A percentile compares a stretch with the other conserved stretches of the same genome.
phyloP scores from a whole-genome alignment of 2,888 invertebrate species.

The Pollenia labialis region DNA sequence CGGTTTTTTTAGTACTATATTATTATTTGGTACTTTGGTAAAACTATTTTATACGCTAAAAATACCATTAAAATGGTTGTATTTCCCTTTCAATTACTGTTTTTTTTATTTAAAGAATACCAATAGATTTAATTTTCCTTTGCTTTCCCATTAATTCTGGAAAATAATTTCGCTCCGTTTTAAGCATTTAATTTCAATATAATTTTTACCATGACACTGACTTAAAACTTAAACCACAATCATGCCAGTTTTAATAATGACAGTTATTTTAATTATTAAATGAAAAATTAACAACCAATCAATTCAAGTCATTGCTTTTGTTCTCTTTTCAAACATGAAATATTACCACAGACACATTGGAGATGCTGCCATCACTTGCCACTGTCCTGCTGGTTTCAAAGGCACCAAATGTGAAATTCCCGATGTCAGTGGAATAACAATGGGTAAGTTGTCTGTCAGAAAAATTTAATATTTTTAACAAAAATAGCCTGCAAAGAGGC shows the following conservation, averaged over 20 bases:
- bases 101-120: no score
- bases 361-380: constrained; percentile 90
- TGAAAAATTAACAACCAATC: constrained; percentile 6
- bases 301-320: constrained; percentile 15
- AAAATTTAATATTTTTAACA: constrained; percentile 46
- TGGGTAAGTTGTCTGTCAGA: constrained; percentile 80
- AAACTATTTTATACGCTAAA: no score
- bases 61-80: no score
- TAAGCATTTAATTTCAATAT: neutral
- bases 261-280: constrained; percentile 19
- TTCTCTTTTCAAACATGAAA: neutral
- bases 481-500: neutral
- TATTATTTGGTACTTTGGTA: no score
- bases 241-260: neutral
- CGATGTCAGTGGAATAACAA: constrained; percentile 82
- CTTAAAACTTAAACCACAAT: constrained; percentile 14
- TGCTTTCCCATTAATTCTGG: no score
- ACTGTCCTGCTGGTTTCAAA: constrained; percentile 88
- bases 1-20: no score
- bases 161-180: no score
- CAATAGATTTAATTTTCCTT: no score
- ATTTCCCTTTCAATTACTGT: no score
- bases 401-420: constrained; percentile 89
- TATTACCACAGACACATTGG: constrained; percentile 88
- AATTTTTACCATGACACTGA: neutral